Conservation (phyloP, 2,113 vertebrate genomes). For the Passer montanus region DNA sequence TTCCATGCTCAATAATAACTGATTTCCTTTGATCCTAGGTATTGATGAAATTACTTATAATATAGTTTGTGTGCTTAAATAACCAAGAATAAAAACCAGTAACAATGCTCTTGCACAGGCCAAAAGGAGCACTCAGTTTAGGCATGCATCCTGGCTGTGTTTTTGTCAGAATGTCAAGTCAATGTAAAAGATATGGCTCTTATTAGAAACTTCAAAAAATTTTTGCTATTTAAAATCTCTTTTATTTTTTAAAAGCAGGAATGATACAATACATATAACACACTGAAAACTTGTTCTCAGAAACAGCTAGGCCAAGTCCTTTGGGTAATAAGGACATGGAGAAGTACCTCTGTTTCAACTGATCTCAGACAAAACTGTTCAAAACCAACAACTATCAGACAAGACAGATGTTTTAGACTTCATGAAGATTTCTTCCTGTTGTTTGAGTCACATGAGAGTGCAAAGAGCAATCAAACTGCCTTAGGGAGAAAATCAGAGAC, state of each 20-base stretch:
- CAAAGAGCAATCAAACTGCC: background rate
- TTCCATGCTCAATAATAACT: background rate
- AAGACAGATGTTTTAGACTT: constrained; percentile 35
- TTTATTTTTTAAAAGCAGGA: constrained; percentile 38
- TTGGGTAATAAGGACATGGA: background rate
- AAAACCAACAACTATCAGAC: background rate
- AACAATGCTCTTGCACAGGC: background rate
- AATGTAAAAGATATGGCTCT: background rate
- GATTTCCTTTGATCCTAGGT: background rate
- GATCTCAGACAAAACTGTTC: background rate
- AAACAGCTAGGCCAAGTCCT: constrained; percentile 10
- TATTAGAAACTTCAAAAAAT: background rate
- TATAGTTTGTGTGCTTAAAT: background rate
- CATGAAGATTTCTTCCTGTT: background rate
- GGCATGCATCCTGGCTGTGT: background rate
- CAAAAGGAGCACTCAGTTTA: background rate
- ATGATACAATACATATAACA: background rate
- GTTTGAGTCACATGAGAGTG: background rate
- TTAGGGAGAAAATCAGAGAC: constrained; percentile 11
- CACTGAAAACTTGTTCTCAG: constrained; percentile 13
- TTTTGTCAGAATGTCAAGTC: background rate
- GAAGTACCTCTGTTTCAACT: background rate
- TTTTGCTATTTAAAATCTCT: background rate
- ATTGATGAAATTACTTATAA: background rate
- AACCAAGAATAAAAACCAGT: background rate